Conservation (phyloP, 2,797 vertebrate species). For the Hemibagrus guttatus region DNA sequence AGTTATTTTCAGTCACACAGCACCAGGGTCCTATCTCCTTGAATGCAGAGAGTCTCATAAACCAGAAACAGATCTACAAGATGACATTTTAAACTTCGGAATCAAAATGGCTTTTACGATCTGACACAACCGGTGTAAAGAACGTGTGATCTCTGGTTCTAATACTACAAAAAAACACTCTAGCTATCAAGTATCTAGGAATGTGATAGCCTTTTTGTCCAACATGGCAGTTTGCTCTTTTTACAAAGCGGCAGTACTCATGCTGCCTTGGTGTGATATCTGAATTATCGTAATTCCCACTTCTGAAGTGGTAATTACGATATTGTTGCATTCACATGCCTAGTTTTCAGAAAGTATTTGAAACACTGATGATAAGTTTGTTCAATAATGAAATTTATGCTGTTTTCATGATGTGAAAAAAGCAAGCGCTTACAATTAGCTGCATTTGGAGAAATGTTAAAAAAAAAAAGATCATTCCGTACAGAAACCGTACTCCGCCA, state of each 20-base stretch:
- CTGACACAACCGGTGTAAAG: neutral
- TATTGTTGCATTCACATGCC: too few relatives aligned
- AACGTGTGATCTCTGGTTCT: neutral
- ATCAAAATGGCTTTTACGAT: neutral
- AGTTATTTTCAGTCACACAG: constrained; percentile 25
- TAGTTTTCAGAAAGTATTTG: too few relatives aligned
- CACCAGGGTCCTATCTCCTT: neutral
- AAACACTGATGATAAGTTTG: too few relatives aligned
- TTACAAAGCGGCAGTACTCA: neutral
- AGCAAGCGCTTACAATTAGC: too few relatives aligned
- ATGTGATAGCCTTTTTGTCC: neutral
- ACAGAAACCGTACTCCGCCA: too few relatives aligned
- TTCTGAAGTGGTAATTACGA: too few relatives aligned
- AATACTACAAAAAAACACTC: neutral
- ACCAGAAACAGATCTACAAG: neutral
- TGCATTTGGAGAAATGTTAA: too few relatives aligned
- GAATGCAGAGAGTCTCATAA: neutral
- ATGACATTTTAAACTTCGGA: neutral
- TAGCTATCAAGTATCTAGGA: neutral
- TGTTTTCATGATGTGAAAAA: too few relatives aligned
- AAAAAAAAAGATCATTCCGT: too few relatives aligned
- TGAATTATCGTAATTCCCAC: too few relatives aligned
- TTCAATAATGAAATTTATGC: too few relatives aligned
- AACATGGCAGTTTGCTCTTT: neutral
- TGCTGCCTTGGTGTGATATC: too few relatives aligned